phyloP scores from a whole-genome alignment of 2,797 vertebrate genomes.

The Clarias platycephalus region DNA sequence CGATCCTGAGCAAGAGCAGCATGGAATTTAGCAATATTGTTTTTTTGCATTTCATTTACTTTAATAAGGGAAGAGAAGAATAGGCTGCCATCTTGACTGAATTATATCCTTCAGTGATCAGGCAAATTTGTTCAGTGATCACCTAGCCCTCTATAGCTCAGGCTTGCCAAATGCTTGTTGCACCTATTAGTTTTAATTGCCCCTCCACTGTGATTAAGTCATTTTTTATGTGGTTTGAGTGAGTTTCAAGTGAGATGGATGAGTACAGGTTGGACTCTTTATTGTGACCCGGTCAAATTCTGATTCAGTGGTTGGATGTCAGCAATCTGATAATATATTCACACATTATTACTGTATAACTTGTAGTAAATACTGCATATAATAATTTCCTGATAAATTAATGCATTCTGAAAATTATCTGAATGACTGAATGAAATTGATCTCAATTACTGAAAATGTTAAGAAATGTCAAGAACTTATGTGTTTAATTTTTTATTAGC shows the following conservation, averaged over 20 bases:
- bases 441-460: background rate
- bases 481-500: background rate
- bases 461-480: background rate
- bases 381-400: background rate
- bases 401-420: background rate
- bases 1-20: constrained; percentile 40
- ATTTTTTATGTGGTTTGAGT: constrained; percentile 71
- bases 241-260: constrained; percentile 71
- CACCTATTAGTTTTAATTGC: constrained; percentile 76
- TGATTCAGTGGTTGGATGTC: background rate
- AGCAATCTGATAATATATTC: background rate
- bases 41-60: constrained; percentile 59
- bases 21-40: constrained; percentile 53
- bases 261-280: constrained; percentile 57
- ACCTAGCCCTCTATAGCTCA: constrained; percentile 56
- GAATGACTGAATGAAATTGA: too few species aligned
- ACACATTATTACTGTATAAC: background rate
- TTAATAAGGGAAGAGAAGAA: constrained; percentile 62
- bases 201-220: constrained; percentile 69
- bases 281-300: constrained; percentile 2
- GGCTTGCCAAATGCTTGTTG: constrained; percentile 57
- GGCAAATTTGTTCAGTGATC: constrained; percentile 63
- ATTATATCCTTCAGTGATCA: constrained; percentile 68
- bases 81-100: constrained; percentile 64
- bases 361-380: background rate